Base-by-base conservation (phyloP, 2,888 invertebrate genomes). In the Merodon equestris region DNA sequence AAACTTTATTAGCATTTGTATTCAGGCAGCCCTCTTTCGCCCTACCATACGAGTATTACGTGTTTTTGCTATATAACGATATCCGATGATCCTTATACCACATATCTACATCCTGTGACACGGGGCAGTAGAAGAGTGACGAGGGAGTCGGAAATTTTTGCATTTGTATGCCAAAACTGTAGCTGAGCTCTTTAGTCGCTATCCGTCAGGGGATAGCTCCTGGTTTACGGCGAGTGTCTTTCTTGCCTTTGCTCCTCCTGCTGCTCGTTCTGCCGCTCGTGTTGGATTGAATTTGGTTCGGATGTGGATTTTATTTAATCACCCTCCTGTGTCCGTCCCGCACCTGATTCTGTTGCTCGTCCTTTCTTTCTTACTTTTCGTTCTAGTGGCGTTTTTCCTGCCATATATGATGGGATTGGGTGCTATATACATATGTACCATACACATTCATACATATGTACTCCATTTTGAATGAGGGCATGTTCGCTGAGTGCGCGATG, bases 1-100 rank as follows among this genome's bases (percentile, higher is more conserved):
- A 79, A 79, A 79, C 79, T 74, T 70, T 79, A 79, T 79, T 79
- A 79, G 79, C 79, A 79, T 79, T 79, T 74, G 68, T 73, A 60
- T 70, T 68, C 53, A 42, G 38, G 13, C 18, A 18, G 36, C 40
- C 10, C 0, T 9, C n/a, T 40, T 40, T 40, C 10, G 40, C 9
- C 40, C n/a, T 19, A 15, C 42, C 42, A 5, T 27, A 27, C 27
- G 27, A 27, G 27, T 27, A 27, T 27, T 27, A 13, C 40, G 50
- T 42, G 19, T 17, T 34, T 27, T 15, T 50, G 18, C 17, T 17
- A 34, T 15, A 66, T 57, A 54, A 64, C 64, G 45, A 63, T 53
- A 77, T 73, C 73, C 77, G 67, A 73, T 73, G 77, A 73, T 73
- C 73, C 73, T 73, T 77, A 73, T 67, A 56, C 66, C 66, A 66